Percentiles rank a stretch among this genome's conserved stretches.
These are phyloP conservation scores for Eurystomus glaucurus DNA, from an alignment of 2,797 vertebrate species.

Conservation along the genomic window DNA sequence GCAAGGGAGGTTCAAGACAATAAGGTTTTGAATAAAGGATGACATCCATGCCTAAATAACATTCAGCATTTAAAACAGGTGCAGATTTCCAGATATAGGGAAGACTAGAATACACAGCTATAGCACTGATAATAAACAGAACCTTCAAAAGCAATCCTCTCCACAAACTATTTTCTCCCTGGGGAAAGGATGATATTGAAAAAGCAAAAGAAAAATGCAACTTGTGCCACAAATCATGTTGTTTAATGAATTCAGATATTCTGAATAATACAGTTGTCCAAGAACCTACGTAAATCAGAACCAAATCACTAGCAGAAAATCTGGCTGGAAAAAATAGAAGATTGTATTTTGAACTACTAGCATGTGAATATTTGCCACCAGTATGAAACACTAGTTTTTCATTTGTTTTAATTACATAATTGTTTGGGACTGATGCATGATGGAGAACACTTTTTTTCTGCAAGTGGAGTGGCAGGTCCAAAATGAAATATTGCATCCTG, in stretches of 20 bases:
- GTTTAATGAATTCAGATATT: background rate
- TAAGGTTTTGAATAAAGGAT: background rate
- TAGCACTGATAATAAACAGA: background rate
- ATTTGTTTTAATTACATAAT: background rate
- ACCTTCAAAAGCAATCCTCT: background rate
- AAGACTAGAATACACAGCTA: background rate
- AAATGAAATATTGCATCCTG: background rate
- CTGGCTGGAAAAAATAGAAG: background rate
- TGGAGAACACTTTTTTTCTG: background rate
- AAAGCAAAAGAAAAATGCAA: background rate
- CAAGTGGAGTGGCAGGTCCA: background rate
- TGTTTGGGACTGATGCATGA: background rate
- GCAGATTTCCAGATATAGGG: background rate
- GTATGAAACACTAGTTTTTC: background rate
- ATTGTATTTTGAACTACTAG: background rate
- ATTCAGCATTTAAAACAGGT: background rate
- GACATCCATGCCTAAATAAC: background rate
- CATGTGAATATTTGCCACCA: background rate
- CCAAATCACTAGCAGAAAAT: background rate
- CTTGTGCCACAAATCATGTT: background rate
- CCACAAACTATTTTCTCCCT: background rate
- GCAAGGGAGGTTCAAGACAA: background rate
- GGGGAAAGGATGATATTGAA: background rate
- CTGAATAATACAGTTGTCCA: background rate
- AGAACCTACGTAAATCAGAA: background rate